Evolutionary conservation across 1,140 invertebrate species (phyloP), one percentile per base, ranked within the genome.

Genomic region (Metopolophium dirhodum): DNA sequence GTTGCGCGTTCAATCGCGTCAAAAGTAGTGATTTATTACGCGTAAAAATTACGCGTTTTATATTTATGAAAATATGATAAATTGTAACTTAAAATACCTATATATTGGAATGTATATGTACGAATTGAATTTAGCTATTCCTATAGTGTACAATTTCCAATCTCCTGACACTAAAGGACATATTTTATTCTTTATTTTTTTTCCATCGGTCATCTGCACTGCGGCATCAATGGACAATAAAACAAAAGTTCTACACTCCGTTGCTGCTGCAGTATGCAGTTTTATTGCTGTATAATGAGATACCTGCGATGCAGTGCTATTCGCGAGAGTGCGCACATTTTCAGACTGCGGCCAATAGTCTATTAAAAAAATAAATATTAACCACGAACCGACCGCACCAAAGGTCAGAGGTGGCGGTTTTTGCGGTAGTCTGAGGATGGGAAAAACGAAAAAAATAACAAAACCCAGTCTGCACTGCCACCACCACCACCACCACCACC

Each of bases 311-410:
- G 20, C 51, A 54, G 20, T n/a, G 18, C 61, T 45, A 30, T 90
- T 90, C 4, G 54, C 11, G 35, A 90, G 37, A 68, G 61, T 7
- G 54, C 26, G 41, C 37, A 68, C 37, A 30, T 68, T 90, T 68
- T 90, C 89, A 68, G 89, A 90, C 26, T 54, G 54, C 89, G 54
- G 37, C 37, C 41, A 6, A 77, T 41, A 68, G 37, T 90, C 54
- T 57, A 45, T 68, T 90, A 90, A 61, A 90, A 88, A 51, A 61
- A 90, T 37, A 41, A 61, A 90, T 30, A 90, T 68, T 45, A 90
- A 68, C 41, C 37, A 57, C 88, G 23, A 61, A 45, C 88, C 23
- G 37, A 45, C 47, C n/a, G 41, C 61, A n/a, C 11, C 30, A 90
- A 61, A 45, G 88, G 88, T 89, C 30, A 51, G 35, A 57, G 54